phyloP scores from a whole-genome alignment of 1,140 invertebrate genomes.

The Achroia grisella region DNA sequence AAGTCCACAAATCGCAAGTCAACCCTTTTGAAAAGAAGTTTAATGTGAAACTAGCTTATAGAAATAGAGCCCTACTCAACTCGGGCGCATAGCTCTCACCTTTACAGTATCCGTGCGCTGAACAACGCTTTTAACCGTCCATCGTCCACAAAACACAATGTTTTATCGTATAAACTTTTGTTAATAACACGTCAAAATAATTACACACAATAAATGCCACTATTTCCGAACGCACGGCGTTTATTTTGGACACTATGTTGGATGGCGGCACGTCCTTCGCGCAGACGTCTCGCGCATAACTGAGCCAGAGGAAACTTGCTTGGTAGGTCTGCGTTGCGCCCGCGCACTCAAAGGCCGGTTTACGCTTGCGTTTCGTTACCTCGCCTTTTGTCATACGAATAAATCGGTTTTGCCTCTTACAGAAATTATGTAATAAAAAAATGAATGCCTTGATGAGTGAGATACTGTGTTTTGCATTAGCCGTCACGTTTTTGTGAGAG shows the following conservation, averaged over 20 bases:
- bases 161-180: constrained; percentile 23
- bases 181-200: constrained; percentile 32
- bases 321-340: constrained; percentile 36
- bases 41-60: constrained; percentile 20
- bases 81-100: constrained; percentile 31
- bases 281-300: constrained; percentile 40
- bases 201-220: constrained; percentile 31
- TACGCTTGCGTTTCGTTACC: constrained; percentile 42
- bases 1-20: constrained; percentile 20
- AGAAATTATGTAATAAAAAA: constrained; percentile 43
- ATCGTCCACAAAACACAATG: constrained; percentile 14
- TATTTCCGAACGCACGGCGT: constrained; percentile 30
- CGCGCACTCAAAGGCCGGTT: constrained; percentile 51
- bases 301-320: constrained; percentile 41
- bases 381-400: constrained; percentile 57
- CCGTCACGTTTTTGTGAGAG: not conserved
- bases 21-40: constrained; percentile 46
- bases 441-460: constrained; percentile 9
- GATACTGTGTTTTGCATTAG: constrained; percentile 6
- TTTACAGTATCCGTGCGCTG: constrained; percentile 19
- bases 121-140: constrained; percentile 30
- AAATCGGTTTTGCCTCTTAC: constrained; percentile 35
- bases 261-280: constrained; percentile 25
- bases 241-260: constrained; percentile 21
- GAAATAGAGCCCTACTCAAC: constrained; percentile 30